Conservation (phyloP, 2,797 vertebrate species). For the Thripadectes ignobilis region DNA sequence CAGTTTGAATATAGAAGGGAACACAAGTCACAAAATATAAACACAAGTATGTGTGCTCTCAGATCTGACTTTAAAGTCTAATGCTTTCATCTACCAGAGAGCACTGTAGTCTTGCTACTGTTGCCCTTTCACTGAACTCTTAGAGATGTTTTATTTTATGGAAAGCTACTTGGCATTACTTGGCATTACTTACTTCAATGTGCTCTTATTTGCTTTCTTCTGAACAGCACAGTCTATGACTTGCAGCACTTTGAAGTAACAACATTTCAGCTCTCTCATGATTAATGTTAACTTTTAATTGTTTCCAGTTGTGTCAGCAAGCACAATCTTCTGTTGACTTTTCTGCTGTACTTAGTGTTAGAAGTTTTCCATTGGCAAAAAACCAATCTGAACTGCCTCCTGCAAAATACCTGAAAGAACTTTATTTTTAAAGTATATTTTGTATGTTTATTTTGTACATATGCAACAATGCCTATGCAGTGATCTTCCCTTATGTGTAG, state of each 20-base stretch:
- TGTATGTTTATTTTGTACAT: background rate
- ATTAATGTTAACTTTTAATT: background rate
- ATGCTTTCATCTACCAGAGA: background rate
- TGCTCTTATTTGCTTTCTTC: background rate
- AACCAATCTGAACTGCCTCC: background rate
- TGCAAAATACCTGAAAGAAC: background rate
- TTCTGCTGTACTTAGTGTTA: background rate
- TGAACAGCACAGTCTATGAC: background rate
- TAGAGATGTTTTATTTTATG: background rate
- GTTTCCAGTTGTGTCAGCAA: background rate
- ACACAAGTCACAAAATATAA: background rate
- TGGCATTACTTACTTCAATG: background rate
- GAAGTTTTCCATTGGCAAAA: background rate
- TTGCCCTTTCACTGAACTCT: slow-evolving; percentile 41
- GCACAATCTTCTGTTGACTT: background rate
- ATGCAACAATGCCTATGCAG: background rate
- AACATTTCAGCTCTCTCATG: background rate
- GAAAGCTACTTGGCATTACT: background rate
- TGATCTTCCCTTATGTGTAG: background rate
- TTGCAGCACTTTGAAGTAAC: background rate
- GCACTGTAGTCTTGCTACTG: background rate
- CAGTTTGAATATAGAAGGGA: background rate
- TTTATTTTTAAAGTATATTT: background rate
- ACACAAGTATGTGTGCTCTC: background rate
- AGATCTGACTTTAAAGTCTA: background rate